phyloP scores from a whole-genome alignment of 2,888 invertebrate species.

The Athalia cordata region DNA sequence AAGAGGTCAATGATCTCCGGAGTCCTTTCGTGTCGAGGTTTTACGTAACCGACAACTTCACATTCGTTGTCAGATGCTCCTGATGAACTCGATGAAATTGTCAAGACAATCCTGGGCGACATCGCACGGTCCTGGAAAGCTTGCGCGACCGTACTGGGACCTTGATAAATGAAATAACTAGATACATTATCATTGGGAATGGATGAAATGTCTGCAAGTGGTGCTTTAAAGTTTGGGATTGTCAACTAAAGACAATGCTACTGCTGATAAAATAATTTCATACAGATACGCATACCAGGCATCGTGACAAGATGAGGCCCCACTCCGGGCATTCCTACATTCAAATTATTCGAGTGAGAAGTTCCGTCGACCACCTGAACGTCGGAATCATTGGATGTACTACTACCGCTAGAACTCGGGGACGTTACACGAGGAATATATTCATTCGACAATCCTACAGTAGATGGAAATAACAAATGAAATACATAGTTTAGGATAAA shows the following conservation, averaged over 20 bases:
- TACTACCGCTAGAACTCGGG: conserved; percentile 56
- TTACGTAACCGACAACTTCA: conserved; percentile 80
- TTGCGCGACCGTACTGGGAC: conserved; percentile 49
- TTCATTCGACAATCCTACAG: conserved; percentile 59
- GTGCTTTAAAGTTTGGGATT: too few species aligned
- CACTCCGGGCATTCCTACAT: conserved; percentile 54
- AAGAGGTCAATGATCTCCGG: conserved; percentile 80
- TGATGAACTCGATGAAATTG: conserved; percentile 65
- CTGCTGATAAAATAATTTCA: background rate
- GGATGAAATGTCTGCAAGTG: background rate
- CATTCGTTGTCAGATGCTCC: conserved; percentile 77
- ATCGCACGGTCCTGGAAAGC: conserved; percentile 20
- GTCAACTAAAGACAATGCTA: background rate
- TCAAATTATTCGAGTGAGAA: conserved; percentile 54
- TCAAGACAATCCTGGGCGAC: conserved; percentile 54
- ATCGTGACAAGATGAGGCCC: conserved; percentile 58
- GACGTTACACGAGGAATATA: conserved; percentile 54
- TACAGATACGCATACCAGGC: conserved; percentile 57
- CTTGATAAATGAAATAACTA: conserved; percentile 40
- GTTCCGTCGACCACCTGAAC: conserved; percentile 61
- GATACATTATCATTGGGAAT: background rate
- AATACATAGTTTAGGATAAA: too few species aligned
- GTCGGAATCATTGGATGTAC: conserved; percentile 63
- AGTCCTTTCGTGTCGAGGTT: conserved; percentile 80
- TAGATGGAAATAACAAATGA: background rate